These are phyloP conservation scores for Fregetta grallaria DNA, from an alignment of 2,113 vertebrate genomes.

Conservation along the genomic window DNA sequence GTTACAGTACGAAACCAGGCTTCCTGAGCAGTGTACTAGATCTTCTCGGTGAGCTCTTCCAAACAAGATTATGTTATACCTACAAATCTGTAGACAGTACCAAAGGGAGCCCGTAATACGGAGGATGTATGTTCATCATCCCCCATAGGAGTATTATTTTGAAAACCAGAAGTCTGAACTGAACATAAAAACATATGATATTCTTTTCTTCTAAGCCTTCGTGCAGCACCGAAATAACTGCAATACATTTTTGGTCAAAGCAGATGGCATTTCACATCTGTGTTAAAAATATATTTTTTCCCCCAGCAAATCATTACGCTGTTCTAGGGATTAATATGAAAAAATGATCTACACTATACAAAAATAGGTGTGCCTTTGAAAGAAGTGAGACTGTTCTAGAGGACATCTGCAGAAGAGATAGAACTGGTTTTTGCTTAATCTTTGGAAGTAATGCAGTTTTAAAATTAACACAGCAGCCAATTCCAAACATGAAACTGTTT, in stretches of 20 bases:
- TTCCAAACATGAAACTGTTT: background rate
- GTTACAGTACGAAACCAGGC: background rate
- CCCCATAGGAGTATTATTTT: background rate
- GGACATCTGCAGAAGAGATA: background rate
- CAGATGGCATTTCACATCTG: background rate
- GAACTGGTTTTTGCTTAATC: background rate
- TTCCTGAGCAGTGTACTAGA: background rate
- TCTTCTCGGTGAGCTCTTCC: background rate
- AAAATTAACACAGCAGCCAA: background rate
- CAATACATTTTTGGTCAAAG: background rate
- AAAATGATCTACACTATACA: background rate
- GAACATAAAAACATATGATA: background rate
- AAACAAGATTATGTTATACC: background rate
- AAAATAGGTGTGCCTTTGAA: background rate
- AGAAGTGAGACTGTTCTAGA: background rate
- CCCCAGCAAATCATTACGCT: background rate
- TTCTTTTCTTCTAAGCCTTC: background rate
- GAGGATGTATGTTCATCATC: background rate
- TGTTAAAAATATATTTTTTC: background rate
- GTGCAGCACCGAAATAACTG: background rate
- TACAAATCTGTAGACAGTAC: background rate
- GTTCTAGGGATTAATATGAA: background rate
- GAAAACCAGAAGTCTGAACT: background rate
- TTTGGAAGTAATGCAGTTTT: background rate
- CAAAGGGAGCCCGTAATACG: background rate